These are phyloP conservation scores for Phaedon cochleariae DNA, from an alignment of 2,888 invertebrate species.

Conservation along the genomic window DNA sequence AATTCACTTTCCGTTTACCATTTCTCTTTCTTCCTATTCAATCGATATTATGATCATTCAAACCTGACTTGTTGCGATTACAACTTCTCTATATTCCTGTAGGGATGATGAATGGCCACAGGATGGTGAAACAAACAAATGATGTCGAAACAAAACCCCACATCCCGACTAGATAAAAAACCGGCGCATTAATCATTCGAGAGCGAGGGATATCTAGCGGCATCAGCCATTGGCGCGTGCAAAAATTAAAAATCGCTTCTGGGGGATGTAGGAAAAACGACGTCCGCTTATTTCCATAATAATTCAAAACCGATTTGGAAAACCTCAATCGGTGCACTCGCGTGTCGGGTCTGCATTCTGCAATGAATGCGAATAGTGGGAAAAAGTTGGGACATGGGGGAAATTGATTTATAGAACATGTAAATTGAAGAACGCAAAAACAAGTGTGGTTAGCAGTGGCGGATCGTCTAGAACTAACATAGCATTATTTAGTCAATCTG, in stretches of 20 bases:
- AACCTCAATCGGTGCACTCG: neutral
- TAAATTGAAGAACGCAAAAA: constrained; percentile 48
- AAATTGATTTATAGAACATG: constrained; percentile 45
- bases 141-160: neutral
- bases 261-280: neutral
- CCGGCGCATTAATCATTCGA: neutral
- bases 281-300: constrained; percentile 13
- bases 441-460: constrained; percentile 22
- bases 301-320: constrained; percentile 18
- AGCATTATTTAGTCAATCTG: too few relatives aligned
- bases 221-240: neutral
- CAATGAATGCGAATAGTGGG: neutral
- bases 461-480: too few relatives aligned
- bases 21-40: too few relatives aligned
- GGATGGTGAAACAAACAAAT: neutral
- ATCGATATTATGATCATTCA: too few relatives aligned
- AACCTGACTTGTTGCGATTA: neutral
- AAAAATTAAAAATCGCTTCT: neutral
- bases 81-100: neutral
- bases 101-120: neutral
- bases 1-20: too few relatives aligned
- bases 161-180: neutral
- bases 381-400: constrained; percentile 25
- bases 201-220: neutral
- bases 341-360: neutral